Base-by-base conservation (phyloP, 2,888 invertebrate species). In the Minunthozetes semirufus region DNA sequence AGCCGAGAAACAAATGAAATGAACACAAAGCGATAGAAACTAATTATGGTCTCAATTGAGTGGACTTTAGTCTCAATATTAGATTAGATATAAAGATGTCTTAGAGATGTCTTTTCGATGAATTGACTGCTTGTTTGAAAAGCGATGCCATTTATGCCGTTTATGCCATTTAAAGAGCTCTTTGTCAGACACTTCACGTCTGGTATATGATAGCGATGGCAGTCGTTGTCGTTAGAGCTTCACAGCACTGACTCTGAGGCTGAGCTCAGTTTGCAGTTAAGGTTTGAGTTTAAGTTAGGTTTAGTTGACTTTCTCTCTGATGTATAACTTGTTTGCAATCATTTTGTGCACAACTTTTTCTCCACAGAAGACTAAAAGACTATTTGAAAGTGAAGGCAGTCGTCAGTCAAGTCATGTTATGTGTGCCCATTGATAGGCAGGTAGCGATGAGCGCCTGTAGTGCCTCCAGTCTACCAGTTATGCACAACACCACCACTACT, bases 291-390 rank as follows among this genome's bases (percentile, higher is more conserved):
- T 42, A 42, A 13, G 9, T 42, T 42, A 42, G 42, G 9, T 42
- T 42, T 11, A 42, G 42, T 42, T 42, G 42, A 42, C 42, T 42
- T 42, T 42, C 42, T 42, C 42, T 42, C 19, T 22, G n/a, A 66
- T 66, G 42, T 38, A 66, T 66, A 66, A 66, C 66, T 66, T 38
- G 66, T 66, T 66, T 38, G 66, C 66, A 66, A 66, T 66, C 38
- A 42, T 38, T 66, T 42, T 59, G 11, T 59, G 27, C 42, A 42
- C 42, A 42, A 42, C 42, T 42, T 42, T 42, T 33, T 33, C 33
- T 42, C 42, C 5, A 50, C 27, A 59, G 29, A 59, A 59, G 27
- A 59, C 19, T 15, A 17, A 66, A 42, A 66, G 42, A 42, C 38
- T 33, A 19, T 33, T 4, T 11, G n/a, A 42, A 42, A 42, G 66